Percentiles rank a stretch among this genome's conserved stretches.
Conservation (phyloP, 2,797 vertebrate species). For the Siniperca scherzeri region DNA sequence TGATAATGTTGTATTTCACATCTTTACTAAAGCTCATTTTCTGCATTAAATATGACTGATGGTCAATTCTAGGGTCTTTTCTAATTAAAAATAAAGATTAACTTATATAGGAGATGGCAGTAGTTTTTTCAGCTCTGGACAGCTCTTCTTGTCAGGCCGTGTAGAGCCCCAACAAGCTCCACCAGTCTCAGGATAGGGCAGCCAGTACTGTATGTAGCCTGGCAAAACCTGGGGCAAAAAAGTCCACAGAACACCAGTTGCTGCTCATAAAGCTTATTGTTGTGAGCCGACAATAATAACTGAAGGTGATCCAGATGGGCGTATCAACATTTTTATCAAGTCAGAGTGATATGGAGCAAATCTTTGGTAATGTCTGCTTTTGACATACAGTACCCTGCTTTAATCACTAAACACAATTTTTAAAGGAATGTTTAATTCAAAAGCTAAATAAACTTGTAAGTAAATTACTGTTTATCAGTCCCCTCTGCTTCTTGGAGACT, state of each 20-base stretch:
- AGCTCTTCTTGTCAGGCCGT: neutral
- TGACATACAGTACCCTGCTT: neutral
- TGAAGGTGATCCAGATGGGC: neutral
- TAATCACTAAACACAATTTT: constrained; percentile 2
- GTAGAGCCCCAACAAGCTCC: neutral
- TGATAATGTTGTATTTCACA: neutral
- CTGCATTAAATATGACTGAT: neutral
- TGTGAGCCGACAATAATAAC: neutral
- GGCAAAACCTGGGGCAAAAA: neutral
- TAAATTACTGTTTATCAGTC: constrained; percentile 11
- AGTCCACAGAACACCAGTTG: neutral
- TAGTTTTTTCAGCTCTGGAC: neutral
- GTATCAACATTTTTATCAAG: constrained; percentile 7
- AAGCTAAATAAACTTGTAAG: neutral
- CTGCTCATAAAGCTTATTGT: neutral
- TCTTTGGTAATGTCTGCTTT: neutral
- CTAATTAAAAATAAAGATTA: constrained; percentile 2
- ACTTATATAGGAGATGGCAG: neutral
- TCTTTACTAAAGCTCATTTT: neutral
- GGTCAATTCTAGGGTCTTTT: neutral
- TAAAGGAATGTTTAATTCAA: constrained; percentile 11
- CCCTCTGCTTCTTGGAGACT: neutral
- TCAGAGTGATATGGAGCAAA: neutral
- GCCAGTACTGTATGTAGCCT: neutral
- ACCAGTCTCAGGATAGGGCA: neutral